Percentiles rank a stretch among this genome's conserved stretches.
Evolutionary conservation across 2,797 vertebrate genomes (phyloP).

Genomic region (Diplodus sargus): DNA sequence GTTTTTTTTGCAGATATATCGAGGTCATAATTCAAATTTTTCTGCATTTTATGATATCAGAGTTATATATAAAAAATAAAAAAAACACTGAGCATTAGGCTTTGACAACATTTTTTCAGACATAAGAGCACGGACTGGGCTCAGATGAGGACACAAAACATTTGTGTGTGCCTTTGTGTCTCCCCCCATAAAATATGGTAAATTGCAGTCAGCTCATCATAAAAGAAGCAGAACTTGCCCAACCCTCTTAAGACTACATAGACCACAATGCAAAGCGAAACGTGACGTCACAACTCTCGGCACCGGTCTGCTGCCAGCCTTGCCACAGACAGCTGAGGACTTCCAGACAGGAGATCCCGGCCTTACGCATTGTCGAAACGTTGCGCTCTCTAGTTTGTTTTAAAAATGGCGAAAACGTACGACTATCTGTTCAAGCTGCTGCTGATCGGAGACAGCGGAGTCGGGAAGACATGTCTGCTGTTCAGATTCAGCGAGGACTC

Average conservation of each 20-base stretch:
- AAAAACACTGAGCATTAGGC: background rate
- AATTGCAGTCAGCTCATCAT: background rate
- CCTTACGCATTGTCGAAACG: constrained; percentile 21
- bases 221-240: background rate
- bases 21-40: background rate
- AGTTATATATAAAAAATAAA: background rate
- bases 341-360: constrained; percentile 61
- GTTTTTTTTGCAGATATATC: background rate
- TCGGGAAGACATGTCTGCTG: constrained; percentile 97
- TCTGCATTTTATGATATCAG: background rate
- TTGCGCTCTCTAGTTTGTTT: background rate
- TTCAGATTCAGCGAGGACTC: constrained; percentile 98
- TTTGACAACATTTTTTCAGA: background rate
- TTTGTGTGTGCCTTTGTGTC: too few species aligned
- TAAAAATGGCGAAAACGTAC: constrained; percentile 96
- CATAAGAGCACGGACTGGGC: background rate
- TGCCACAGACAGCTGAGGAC: constrained; percentile 68
- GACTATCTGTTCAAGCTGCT: constrained; percentile 98
- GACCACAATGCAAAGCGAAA: constrained; percentile 65
- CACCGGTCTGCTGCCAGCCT: constrained; percentile 62
- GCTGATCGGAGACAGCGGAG: constrained; percentile 97
- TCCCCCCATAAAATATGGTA: too few species aligned
- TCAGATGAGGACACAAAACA: too few species aligned
- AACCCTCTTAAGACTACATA: constrained; percentile 67
- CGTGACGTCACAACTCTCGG: constrained; percentile 69